Conservation (phyloP, 1,140 invertebrate species). For the Eueides isabella region DNA sequence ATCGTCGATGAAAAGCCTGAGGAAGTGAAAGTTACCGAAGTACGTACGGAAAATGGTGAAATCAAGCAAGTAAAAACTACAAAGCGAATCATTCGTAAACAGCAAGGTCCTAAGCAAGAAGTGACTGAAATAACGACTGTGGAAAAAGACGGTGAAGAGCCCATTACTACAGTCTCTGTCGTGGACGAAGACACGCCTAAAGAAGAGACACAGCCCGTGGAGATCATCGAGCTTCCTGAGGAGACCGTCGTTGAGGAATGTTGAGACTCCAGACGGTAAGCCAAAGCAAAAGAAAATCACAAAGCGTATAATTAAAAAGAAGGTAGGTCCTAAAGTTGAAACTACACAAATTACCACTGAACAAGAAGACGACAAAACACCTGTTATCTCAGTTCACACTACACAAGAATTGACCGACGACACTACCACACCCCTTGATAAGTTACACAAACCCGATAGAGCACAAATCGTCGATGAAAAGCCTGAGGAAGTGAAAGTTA, state of each 20-base stretch:
- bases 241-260: constrained; percentile 16
- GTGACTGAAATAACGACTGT: not conserved
- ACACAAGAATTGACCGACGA: constrained; percentile 9
- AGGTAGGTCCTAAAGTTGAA: constrained; percentile 55
- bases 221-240: constrained; percentile 23
- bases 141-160: not conserved
- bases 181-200: constrained; percentile 16
- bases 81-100: constrained; percentile 40
- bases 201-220: not conserved
- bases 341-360: constrained; percentile 70
- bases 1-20: constrained; percentile 68
- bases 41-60: not conserved
- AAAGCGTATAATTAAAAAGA: constrained; percentile 63
- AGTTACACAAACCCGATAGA: not conserved
- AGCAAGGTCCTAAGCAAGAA: not conserved
- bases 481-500: constrained; percentile 66
- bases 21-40: constrained; percentile 54
- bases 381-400: constrained; percentile 8
- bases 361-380: constrained; percentile 58
- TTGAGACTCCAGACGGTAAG: constrained; percentile 56
- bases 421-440: not conserved
- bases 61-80: constrained; percentile 27
- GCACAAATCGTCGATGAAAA: constrained; percentile 52
- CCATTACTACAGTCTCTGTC: constrained; percentile 39
- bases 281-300: constrained; percentile 40